Evolutionary conservation across 1,140 invertebrate species (phyloP).

Genomic region (Meteorus sp.): DNA sequence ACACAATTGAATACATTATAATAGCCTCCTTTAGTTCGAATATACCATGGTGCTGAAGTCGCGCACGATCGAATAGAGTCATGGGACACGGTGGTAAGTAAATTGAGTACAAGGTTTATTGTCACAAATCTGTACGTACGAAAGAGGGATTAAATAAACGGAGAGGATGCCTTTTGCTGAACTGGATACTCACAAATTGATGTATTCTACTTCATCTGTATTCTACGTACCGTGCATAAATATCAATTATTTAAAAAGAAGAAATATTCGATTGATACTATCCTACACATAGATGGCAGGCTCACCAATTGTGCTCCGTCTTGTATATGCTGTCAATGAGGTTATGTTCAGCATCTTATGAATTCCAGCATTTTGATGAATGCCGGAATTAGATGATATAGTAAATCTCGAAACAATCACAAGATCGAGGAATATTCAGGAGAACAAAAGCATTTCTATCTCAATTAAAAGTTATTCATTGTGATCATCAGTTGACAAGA

Average conservation of each 20-base stretch:
- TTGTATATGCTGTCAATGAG: too few species aligned
- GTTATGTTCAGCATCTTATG: background rate
- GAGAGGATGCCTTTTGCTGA: too few species aligned
- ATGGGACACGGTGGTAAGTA: too few species aligned
- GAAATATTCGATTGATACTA: background rate
- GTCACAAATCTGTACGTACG: too few species aligned
- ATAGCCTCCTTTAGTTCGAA: background rate
- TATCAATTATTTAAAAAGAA: too few species aligned
- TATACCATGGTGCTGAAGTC: background rate
- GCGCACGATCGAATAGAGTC: background rate
- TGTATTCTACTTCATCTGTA: too few species aligned
- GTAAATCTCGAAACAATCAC: background rate
- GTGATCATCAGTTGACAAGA: constrained; percentile 26
- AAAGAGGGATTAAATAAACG: too few species aligned
- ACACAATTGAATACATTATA: background rate
- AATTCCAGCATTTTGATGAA: background rate
- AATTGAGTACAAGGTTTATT: too few species aligned
- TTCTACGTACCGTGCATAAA: too few species aligned
- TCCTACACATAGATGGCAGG: too few species aligned
- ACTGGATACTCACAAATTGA: too few species aligned
- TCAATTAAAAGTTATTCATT: background rate
- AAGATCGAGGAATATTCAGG: background rate
- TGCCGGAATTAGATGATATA: background rate
- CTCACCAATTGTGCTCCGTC: too few species aligned
- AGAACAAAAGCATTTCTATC: background rate